Conservation (phyloP, 1,140 invertebrate genomes). For the Protaetia brevitarsis region DNA sequence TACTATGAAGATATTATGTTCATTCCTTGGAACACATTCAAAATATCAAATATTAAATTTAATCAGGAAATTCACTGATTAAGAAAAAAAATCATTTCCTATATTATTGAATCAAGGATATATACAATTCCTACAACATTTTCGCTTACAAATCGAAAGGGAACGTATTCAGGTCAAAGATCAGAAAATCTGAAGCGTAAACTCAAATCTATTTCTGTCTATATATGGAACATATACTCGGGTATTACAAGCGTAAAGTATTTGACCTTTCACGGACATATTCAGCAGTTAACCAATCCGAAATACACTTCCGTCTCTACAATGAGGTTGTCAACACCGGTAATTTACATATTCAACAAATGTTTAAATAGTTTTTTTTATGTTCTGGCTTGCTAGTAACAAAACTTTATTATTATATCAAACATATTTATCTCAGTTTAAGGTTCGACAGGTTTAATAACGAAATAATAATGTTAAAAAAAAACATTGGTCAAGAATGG, state of each 20-base stretch:
- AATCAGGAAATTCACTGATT: too few relatives aligned
- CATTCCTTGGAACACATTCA: too few relatives aligned
- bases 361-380: background rate
- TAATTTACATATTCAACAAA: constrained; percentile 4
- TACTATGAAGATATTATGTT: too few relatives aligned
- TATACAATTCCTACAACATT: too few relatives aligned
- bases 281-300: background rate
- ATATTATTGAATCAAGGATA: too few relatives aligned
- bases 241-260: background rate
- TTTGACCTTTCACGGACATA: constrained; percentile 16
- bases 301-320: background rate
- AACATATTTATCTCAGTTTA: background rate
- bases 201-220: background rate
- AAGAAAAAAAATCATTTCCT: background rate
- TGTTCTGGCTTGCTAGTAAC: background rate
- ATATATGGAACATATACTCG: background rate
- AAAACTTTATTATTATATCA: background rate
- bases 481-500: too few relatives aligned
- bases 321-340: background rate
- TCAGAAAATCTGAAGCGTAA: background rate
- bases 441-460: too few relatives aligned
- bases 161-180: constrained; percentile 6
- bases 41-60: too few relatives aligned
- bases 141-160: background rate
- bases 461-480: too few relatives aligned